Evolutionary conservation across 2,113 vertebrate genomes (phyloP), one percentile per base, ranked within the genome.

Genomic region (Garra rufa): DNA sequence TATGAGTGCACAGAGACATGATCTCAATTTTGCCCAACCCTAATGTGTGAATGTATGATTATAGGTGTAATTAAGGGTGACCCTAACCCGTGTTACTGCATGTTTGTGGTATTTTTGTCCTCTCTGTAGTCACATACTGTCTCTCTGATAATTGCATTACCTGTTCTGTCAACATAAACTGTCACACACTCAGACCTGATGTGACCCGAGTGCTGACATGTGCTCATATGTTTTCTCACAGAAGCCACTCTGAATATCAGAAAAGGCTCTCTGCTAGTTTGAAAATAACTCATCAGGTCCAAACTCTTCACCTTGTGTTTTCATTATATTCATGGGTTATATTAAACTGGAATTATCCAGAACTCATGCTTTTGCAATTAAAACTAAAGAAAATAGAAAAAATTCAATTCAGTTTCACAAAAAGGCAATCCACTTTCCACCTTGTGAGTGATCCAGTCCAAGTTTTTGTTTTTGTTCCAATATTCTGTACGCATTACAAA

Each of bases 1-100:
- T 14, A 3, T 48, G 48, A 50, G 48, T 17, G 14, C 15, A 17
- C 48, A 50, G 48, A 50, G 14, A 50, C 48, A 17, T 50, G 48
- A 50, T 50, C 14, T 30, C 5, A 9, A 65, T 65, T 65, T 15
- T 30, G 26, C 61, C 61, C 26, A 65, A 3, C 61, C 61, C 61
- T 34, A 30, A 19, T 34, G 28, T n/a, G 52, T 57, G 21, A 21
- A 2, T 21, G 7, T 79, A 38, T 30, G 77, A 63, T 57, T 63
- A 61, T 65, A 9, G 50, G 63, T 59, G 44, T 76, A 30, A 57
- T 63, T 19, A 52, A 19, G 77, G 26, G 21, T 38, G 34, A 77
- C 52, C 61, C 34, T 43, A 38, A 76, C 59, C 67, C 61, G 41
- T 84, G 83, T 70, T 77, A 26, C 21, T 69, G 73, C 75, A 73